Base-by-base conservation (phyloP, 1,140 invertebrate genomes). In the Delia radicum region DNA sequence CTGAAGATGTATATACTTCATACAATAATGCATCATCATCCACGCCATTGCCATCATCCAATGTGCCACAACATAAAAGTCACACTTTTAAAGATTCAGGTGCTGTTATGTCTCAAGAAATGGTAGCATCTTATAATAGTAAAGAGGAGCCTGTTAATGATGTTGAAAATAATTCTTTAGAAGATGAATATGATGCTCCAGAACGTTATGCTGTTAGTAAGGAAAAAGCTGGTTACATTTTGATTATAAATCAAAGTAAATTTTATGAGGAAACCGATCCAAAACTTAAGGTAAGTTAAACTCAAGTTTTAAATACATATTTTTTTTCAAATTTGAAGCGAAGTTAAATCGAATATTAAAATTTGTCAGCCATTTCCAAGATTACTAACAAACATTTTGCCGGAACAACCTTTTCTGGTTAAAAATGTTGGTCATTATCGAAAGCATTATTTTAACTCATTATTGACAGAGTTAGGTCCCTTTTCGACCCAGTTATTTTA, bases 201-300 rank as follows among this genome's bases (percentile, higher is more conserved):
- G 62, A 69, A 33, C 73, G 31, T 3, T 48, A 82, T 33, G 63
- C 78, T 18, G 63, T 86, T 21, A 76, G 67, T 0, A 75, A 61
- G 0, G 55, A 80, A 3, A 73, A 77, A 3, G 84, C 84, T 0
- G 84, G 84, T 24, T 80, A 80, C 48, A 29, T 81, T 10, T 42
- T 86, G 3, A 86, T 86, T 2, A 83, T 86, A 18, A 86, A 84
- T 76, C 84, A 86, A 46, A 75, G 76, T 13, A 21, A n/a, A 3
- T 86, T 86, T 33, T 77, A 83, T 76, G 21, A 42, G n/a, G 74
- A 76, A 4, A 33, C 69, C 12, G 75, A 78, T 76, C 69, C 74
- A 3, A 71, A 72, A 37, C 63, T 76, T n/a, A 69, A 76, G 37
- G 77, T 78, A 74, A n/a, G 21, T 28, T 15, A n/a, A n/a, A n/a